A percentile compares a stretch with the other conserved stretches of the same genome.
Conservation (phyloP, 2,797 vertebrate genomes). For the Amniataba percoides region DNA sequence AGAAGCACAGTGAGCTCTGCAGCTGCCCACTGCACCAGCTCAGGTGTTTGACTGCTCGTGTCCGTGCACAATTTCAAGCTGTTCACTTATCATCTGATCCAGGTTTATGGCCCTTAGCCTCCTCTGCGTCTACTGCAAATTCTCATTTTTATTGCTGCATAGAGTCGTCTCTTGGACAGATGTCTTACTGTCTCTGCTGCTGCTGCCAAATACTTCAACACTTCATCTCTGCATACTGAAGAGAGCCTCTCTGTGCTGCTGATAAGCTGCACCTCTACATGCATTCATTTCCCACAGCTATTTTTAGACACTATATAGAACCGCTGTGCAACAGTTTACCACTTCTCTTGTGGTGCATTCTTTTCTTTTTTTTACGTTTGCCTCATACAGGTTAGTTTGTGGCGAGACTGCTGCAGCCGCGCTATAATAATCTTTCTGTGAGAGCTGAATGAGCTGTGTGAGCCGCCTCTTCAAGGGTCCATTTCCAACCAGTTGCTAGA, state of each 20-base stretch:
- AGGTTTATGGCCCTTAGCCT: not conserved
- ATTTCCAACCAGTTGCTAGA: slow-evolving; percentile 75
- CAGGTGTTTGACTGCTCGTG: slow-evolving; percentile 1
- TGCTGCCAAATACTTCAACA: not conserved
- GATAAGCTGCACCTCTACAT: slow-evolving; percentile 6
- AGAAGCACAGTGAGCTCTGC: not conserved
- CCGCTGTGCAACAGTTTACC: slow-evolving; percentile 26
- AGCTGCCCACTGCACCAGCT: not conserved
- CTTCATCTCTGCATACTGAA: slow-evolving; percentile 9
- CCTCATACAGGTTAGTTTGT: slow-evolving; percentile 52
- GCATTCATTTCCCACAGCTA: slow-evolving; percentile 33
- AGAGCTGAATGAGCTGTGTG: slow-evolving; percentile 62
- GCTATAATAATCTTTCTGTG: slow-evolving; percentile 57
- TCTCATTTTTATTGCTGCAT: not conserved
- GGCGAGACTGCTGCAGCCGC: slow-evolving; percentile 49
- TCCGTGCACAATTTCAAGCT: not conserved
- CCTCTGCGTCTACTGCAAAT: not conserved
- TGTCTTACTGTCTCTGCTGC: not conserved
- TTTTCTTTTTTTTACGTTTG: slow-evolving; percentile 31
- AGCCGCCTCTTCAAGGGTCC: slow-evolving; percentile 53
- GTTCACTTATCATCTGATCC: not conserved
- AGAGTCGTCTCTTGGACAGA: not conserved
- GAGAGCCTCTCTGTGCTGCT: not conserved
- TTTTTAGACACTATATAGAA: slow-evolving; percentile 35
- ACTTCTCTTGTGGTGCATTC: slow-evolving; percentile 33